These are phyloP conservation scores for Pristionchus maxplancki DNA, from an alignment of 2,888 invertebrate genomes.

Conservation along the genomic window DNA sequence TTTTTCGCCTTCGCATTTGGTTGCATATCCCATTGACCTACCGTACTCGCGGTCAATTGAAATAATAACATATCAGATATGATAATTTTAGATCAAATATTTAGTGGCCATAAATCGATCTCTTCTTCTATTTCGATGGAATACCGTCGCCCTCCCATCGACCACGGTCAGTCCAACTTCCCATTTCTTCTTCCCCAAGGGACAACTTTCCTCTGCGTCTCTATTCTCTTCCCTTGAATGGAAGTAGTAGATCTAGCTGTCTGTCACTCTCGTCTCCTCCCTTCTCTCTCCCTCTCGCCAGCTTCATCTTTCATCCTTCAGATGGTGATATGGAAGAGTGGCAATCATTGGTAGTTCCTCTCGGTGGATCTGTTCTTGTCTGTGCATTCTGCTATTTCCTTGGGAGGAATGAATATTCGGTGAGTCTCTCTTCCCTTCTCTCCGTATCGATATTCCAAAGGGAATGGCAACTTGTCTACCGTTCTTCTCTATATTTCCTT, in stretches of 20 bases:
- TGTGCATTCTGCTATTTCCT: conserved; percentile 63
- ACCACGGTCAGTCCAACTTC: background rate
- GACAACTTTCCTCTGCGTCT: background rate
- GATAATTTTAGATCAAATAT: background rate
- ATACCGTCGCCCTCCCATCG: background rate
- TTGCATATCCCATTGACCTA: conserved; percentile 6
- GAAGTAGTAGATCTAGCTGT: conserved; percentile 20
- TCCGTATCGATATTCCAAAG: background rate
- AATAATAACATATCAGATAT: background rate
- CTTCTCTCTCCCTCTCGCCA: conserved; percentile 3
- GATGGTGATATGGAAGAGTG: conserved; percentile 41
- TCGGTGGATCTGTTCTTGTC: conserved; percentile 63
- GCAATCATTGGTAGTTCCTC: conserved; percentile 67
- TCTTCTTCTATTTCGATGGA: background rate
- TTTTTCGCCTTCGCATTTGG: background rate
- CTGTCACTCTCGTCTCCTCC: conserved; percentile 43
- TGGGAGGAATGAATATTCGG: conserved; percentile 55
- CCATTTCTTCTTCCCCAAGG: background rate
- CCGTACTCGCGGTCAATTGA: background rate
- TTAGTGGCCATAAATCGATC: background rate
- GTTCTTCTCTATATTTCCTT: conserved; percentile 20
- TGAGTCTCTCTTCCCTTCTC: background rate
- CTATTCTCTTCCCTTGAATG: background rate
- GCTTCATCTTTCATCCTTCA: conserved; percentile 7
- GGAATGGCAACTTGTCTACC: background rate